A percentile compares a stretch with the other conserved stretches of the same genome.
Evolutionary conservation across 2,888 invertebrate species (phyloP).

Genomic region (Philaethria dido): DNA sequence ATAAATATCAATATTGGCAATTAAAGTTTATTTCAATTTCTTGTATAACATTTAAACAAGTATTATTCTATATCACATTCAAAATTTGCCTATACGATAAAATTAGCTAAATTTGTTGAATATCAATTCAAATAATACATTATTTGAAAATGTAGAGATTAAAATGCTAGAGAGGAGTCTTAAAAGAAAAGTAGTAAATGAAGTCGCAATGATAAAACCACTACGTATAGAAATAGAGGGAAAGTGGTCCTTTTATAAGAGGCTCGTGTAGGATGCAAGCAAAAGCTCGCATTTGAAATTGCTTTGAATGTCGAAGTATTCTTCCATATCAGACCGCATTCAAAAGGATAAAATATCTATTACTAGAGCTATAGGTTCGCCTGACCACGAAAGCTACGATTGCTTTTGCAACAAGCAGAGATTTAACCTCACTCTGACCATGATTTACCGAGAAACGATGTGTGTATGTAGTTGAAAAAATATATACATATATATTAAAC

Average conservation of each 20-base stretch:
- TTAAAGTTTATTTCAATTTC: no score
- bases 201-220: constrained; percentile 33
- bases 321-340: constrained; percentile 44
- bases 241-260: constrained; percentile 40
- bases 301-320: constrained; percentile 43
- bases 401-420: constrained; percentile 44
- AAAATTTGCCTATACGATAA: neutral
- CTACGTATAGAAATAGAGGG: constrained; percentile 36
- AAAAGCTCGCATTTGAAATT: constrained; percentile 42
- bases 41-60: no score
- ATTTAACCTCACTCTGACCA: constrained; percentile 35
- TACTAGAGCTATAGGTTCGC: constrained; percentile 39
- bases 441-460: constrained; percentile 25
- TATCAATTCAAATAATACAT: neutral
- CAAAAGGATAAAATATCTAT: constrained; percentile 45
- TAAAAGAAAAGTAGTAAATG: constrained; percentile 28
- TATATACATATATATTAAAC: neutral
- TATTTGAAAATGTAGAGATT: constrained; percentile 2
- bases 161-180: constrained; percentile 1
- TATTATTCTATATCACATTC: no score
- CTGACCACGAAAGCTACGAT: constrained; percentile 42
- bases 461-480: neutral
- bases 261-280: constrained; percentile 38
- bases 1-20: no score
- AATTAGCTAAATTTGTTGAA: neutral